Conservation (phyloP, 64 coral and sea anemone genomes). For the Orbicella faveolata region DNA sequence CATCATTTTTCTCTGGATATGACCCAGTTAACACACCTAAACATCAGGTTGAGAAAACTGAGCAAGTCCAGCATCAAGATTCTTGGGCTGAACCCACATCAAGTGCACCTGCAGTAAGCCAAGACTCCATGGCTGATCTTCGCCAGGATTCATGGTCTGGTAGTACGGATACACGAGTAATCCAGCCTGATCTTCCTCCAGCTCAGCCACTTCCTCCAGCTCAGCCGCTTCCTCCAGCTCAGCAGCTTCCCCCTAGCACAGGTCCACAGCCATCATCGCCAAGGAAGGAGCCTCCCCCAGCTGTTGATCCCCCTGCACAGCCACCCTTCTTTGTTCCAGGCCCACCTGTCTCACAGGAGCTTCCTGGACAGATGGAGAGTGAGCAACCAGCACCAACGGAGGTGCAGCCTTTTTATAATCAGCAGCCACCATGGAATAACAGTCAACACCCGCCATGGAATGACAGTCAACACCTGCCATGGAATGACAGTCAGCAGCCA, state of each 20-base stretch:
- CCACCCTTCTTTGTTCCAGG: conserved; percentile 6
- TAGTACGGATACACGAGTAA: not conserved
- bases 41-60: not conserved
- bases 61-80: not conserved
- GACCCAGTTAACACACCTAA: conserved; percentile 21
- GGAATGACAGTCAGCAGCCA: not conserved
- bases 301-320: not conserved
- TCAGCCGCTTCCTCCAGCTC: not conserved
- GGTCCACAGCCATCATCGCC: not conserved
- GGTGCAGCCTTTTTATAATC: conserved; percentile 1
- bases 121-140: not conserved
- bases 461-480: not conserved
- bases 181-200: conserved; percentile 5
- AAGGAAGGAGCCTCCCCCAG: not conserved
- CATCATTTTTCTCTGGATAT: conserved; percentile 60
- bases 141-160: not conserved
- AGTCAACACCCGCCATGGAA: not conserved
- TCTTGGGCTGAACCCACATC: not conserved
- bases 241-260: not conserved
- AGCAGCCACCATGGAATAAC: not conserved
- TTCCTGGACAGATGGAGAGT: not conserved
- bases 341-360: not conserved
- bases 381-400: not conserved
- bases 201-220: not conserved
- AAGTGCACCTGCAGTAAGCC: not conserved